Evolutionary conservation across 2,113 vertebrate genomes (phyloP), one percentile per base, ranked within the genome.

Genomic region (Xyliphius kryptos): DNA sequence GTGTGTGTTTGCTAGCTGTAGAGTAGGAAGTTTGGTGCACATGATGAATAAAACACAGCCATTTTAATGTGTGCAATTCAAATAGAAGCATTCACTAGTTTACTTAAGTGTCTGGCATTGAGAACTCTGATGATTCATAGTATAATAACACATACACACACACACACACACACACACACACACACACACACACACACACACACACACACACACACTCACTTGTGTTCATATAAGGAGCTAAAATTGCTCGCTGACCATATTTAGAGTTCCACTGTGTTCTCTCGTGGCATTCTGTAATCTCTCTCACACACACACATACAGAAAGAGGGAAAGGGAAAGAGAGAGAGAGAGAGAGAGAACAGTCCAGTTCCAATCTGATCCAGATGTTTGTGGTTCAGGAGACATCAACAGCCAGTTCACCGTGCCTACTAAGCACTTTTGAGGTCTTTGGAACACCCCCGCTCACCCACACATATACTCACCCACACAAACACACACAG

Each of bases 211-310:
- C 47, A 58, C 49, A 66, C 52, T 61, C 40, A n/a, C 9, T 41
- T 65, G 70, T 83, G 87, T 75, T 83, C 87, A 83, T 89, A 87
- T 86, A 89, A 85, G 87, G 87, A 85, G 80, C 59, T 85, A 74
- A 80, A 79, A 72, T 66, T 79, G 76, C 6, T 79, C 78, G 82
- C 69, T 83, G 86, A 85, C 87, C 86, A 87, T 89, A 89, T 89
- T 87, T 89, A 89, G 87, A 80, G 76, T 51, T 76, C 76, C 67
- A 60, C 66, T 75, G 63, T 69, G 63, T 68, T 85, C 86, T 85
- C 75, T 79, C 74, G 79, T 86, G 77, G 80, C 80, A 51, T 43
- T 56, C 62, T 68, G 75, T 74, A 74, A 80, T 68, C 11, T 67
- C 26, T 38, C 56, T 66, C 61, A 57, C 52, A 74, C 81, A 79